Evolutionary conservation across 2,113 vertebrate genomes (phyloP), one percentile per base, ranked within the genome.

Genomic region (Sisor rabdophorus): DNA sequence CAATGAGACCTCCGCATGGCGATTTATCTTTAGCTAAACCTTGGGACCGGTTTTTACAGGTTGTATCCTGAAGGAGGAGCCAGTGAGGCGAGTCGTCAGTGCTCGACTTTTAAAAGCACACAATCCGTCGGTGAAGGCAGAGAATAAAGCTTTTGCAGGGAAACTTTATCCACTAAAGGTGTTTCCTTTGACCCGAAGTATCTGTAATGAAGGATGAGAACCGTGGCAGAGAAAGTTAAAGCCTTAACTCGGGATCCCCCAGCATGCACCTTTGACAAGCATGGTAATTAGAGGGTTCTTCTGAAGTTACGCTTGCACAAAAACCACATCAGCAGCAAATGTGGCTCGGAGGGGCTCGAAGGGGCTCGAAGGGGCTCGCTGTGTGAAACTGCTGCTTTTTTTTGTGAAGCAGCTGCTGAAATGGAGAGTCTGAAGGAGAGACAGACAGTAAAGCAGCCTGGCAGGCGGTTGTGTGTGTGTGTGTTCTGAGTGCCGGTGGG

Each of bases 1-100:
- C 20, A 61, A 9, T 11, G 48, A 36, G 22, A 17, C 53, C 50
- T 40, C 47, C 17, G 1, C 10, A 36, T 9, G n/a, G 26, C 26
- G n/a, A 12, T 52, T 71, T 24, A n/a, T n/a, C n/a, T n/a, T n/a
- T n/a, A n/a, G 40, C 40, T 10, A 44, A 44, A 44, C 40, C 1
- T 44, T 44, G 10, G 8, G 10, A 44, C 40, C 7, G 12, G 13
- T 1, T 28, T 1, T 59, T 28, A 28, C 8, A 19, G 24, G 24
- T 10, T 44, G 9, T 32, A 20, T 52, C 91, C 91, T 92, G 83
- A 79, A 86, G 89, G 86, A 87, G 91, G 91, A 83, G 88, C 76
- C 86, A 90, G 83, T 89, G 87, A 88, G 86, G 77, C 79, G 84
- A 74, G 80, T 74, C 84, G 72, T 71, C 75, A 52, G 4, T 69